Conservation (phyloP, 1,140 invertebrate species). For the Fopius arisanus region DNA sequence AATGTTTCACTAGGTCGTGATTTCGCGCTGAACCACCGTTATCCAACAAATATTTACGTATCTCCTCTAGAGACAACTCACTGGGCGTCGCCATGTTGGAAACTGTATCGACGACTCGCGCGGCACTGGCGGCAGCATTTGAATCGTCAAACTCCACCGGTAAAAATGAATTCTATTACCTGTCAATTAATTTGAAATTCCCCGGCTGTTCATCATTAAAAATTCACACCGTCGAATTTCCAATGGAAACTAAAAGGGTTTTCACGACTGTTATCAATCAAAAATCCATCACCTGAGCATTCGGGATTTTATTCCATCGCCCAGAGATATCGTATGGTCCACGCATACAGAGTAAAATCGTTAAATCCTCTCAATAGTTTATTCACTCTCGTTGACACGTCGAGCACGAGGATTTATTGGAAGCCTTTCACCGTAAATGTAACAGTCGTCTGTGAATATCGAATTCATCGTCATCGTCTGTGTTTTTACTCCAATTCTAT, state of each 20-base stretch:
- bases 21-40: constrained; percentile 87
- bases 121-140: constrained; percentile 33
- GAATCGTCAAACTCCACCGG: constrained; percentile 23
- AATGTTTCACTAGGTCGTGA: constrained; percentile 87
- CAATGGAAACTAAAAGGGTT: too few species aligned
- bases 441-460: constrained; percentile 31
- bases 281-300: not conserved
- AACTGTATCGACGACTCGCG: constrained; percentile 37
- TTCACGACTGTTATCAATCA: too few species aligned
- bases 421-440: constrained; percentile 30
- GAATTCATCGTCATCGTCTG: constrained; percentile 30
- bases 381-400: constrained; percentile 7
- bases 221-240: not conserved
- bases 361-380: constrained; percentile 12
- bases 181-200: constrained; percentile 26
- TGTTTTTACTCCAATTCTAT: not conserved
- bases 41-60: constrained; percentile 81
- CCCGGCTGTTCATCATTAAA: not conserved
- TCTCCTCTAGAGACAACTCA: constrained; percentile 82
- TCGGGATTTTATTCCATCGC: not conserved
- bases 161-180: constrained; percentile 13
- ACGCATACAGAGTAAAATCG: not conserved
- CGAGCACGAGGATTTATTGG: constrained; percentile 22
- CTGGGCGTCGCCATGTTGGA: constrained; percentile 72
- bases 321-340: not conserved